Base-by-base conservation (phyloP, 1,140 invertebrate species). In the Pantala flavescens region DNA sequence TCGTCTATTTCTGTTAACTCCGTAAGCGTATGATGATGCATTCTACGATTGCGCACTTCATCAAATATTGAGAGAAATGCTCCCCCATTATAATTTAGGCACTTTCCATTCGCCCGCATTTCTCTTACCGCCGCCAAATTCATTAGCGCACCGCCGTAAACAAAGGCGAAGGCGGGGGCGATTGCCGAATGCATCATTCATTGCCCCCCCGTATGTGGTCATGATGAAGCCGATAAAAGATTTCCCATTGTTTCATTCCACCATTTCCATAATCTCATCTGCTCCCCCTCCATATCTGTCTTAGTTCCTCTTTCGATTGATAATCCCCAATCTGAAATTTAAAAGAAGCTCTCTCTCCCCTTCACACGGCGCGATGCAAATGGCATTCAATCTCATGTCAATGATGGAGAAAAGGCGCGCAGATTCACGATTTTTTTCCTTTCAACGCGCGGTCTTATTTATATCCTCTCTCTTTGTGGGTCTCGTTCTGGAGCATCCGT, bases 301-400 rank as follows among this genome's bases (percentile, higher is more conserved):
- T 19, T 63, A 63, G 14, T 14, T 63, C n/a, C 49, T 21, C 49
- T 21, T 63, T 12, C 49, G 12, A 63, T 63, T 63, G 49, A 63
- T 63, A 63, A 63, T 63, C 49, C 49, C 49, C 49, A 63, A 63
- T 63, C 49, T 63, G 49, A 63, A 63, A 63, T 63, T 63, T 63
- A 63, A 63, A 63, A 63, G 49, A 16, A 7, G 5, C 49, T 3
- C 1, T 14, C 49, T 63, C 49, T 12, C 14, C 49, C 3, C 49
- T 21, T 63, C 12, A 3, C 49, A 3, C 12, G 16, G 14, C 49
- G 49, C 5, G 49, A 63, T 63, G 49, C 16, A 63, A 63, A 63
- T 63, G n/a, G 49, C 49, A 21, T 63, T 63, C 49, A 63, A 63
- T 63, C 49, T 63, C n/a, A 63, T 63, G 49, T 63, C 49, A 63